Conservation (phyloP, 2,113 vertebrate species). For the Percina caprodes region DNA sequence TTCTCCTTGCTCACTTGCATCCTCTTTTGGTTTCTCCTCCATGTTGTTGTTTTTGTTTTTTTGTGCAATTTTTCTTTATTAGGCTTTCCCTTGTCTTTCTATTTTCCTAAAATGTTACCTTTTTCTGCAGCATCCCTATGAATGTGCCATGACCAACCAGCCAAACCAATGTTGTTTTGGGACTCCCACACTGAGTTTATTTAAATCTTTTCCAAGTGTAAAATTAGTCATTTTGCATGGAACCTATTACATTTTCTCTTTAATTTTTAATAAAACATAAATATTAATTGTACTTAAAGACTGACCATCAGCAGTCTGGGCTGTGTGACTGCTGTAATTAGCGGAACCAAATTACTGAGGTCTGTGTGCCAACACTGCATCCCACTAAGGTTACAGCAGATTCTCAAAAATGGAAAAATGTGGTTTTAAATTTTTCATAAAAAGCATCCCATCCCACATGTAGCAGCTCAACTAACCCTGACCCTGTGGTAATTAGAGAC, state of each 20-base stretch:
- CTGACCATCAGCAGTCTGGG: slow-evolving; percentile 18
- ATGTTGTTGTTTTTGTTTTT: neutral
- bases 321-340: slow-evolving; percentile 15
- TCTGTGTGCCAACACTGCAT: slow-evolving; percentile 12
- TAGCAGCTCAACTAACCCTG: slow-evolving; percentile 51
- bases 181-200: slow-evolving; percentile 40
- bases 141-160: slow-evolving; percentile 10
- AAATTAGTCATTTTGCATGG: slow-evolving; percentile 38
- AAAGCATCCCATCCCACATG: slow-evolving; percentile 36
- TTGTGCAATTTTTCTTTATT: neutral
- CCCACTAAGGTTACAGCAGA: slow-evolving; percentile 52
- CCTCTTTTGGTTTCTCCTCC: neutral
- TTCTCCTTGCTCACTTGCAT: slow-evolving; percentile 6
- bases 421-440: slow-evolving; percentile 53
- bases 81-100: neutral
- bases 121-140: slow-evolving; percentile 32
- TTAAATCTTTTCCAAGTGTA: slow-evolving; percentile 43
- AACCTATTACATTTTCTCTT: slow-evolving; percentile 2
- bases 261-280: neutral
- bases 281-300: slow-evolving; percentile 18
- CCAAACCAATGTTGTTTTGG: slow-evolving; percentile 28
- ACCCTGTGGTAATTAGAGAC: slow-evolving; percentile 61
- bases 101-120: slow-evolving; percentile 6
- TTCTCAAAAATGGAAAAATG: slow-evolving; percentile 37
- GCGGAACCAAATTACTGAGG: slow-evolving; percentile 7